Conservation (phyloP, 2,113 vertebrate species). For the Manacus vitellinus region DNA sequence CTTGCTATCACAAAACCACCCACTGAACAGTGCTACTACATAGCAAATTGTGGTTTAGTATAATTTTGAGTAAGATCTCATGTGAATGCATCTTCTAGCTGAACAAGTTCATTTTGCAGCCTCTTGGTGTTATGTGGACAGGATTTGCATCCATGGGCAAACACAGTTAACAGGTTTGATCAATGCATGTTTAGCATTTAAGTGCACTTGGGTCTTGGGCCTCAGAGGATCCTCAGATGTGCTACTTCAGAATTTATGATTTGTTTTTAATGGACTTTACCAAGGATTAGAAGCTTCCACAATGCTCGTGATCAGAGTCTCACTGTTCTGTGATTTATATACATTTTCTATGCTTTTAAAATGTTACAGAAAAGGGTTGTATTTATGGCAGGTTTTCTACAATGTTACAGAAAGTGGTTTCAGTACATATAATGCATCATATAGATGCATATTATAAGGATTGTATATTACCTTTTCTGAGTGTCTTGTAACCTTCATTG, state of each 20-base stretch:
- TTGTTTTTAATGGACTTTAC: conserved; percentile 6
- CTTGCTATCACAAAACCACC: neutral
- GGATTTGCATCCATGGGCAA: neutral
- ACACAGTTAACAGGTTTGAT: neutral
- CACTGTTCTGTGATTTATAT: neutral
- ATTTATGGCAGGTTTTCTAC: neutral
- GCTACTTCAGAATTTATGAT: neutral
- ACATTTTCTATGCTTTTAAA: neutral
- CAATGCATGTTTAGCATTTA: fast-evolving
- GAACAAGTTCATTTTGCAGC: neutral
- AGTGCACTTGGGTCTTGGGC: neutral
- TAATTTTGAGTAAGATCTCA: neutral
- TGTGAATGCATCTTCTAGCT: neutral
- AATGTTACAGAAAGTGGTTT: neutral
- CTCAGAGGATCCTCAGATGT: neutral
- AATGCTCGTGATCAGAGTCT: neutral
- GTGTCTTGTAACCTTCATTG: neutral
- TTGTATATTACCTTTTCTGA: neutral
- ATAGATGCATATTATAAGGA: neutral
- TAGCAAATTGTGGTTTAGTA: neutral
- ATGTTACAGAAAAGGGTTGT: neutral
- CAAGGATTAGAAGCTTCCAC: neutral
- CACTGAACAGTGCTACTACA: neutral
- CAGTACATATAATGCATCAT: neutral
- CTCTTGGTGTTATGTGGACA: neutral